Conservation (phyloP, 2,797 vertebrate species). For the Capromys pilorides region DNA sequence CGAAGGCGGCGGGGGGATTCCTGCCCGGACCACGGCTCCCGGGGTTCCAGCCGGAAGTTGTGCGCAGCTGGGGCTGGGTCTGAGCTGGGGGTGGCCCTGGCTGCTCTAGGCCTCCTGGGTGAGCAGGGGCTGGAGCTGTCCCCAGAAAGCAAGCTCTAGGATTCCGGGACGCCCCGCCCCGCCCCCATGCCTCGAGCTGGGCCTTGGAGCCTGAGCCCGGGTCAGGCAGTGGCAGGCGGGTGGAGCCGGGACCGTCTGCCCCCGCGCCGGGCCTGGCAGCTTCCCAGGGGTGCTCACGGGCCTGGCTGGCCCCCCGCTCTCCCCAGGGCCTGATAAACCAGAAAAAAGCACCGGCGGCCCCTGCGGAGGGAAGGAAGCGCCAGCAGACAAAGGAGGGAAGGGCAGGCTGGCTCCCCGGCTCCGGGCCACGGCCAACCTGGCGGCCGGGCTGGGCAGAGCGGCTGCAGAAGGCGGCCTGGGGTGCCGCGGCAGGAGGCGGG, state of each 20-base stretch:
- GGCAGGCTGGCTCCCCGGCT: constrained; percentile 79
- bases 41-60: not conserved
- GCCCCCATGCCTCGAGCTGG: not conserved
- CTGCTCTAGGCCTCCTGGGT: not conserved
- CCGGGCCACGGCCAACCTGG: constrained; percentile 73
- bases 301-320: constrained; percentile 78
- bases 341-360: constrained; percentile 66
- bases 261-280: constrained; percentile 56
- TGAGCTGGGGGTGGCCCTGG: not conserved
- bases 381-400: constrained; percentile 81
- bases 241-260: constrained; percentile 56
- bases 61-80: not conserved
- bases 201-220: not conserved
- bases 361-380: constrained; percentile 80
- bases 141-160: not conserved
- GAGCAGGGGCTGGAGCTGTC: not conserved
- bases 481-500: constrained; percentile 72
- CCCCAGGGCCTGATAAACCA: constrained; percentile 81
- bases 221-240: constrained; percentile 15
- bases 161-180: not conserved
- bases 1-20: not conserved
- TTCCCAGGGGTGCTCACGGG: constrained; percentile 78
- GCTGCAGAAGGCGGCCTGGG: constrained; percentile 57
- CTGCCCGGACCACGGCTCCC: not conserved
- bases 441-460: constrained; percentile 56